phyloP scores from a whole-genome alignment of 2,888 invertebrate species.

The Nymphalis polychloros region DNA sequence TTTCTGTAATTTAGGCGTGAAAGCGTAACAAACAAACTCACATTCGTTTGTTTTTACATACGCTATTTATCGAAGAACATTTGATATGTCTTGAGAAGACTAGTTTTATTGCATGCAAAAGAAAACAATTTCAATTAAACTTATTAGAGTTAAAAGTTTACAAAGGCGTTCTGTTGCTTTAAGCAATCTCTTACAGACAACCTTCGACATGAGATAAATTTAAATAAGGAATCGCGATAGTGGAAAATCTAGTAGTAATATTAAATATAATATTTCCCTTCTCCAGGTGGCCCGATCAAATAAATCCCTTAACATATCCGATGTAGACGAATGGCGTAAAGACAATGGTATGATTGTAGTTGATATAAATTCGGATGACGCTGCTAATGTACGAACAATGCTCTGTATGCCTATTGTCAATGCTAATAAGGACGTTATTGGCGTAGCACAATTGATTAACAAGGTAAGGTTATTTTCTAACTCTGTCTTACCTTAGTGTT shows the following conservation, averaged over 20 bases:
- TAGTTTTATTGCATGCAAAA: too few relatives aligned
- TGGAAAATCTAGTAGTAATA: not conserved
- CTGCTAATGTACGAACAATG: conserved; percentile 88
- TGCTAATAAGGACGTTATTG: conserved; percentile 93
- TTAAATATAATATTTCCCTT: not conserved
- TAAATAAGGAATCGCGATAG: too few relatives aligned
- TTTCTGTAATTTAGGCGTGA: too few relatives aligned
- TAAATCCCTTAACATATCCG: conserved; percentile 94
- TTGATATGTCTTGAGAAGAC: too few relatives aligned
- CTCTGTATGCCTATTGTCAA: conserved; percentile 96
- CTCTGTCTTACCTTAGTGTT: not conserved
- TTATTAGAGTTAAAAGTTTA: too few relatives aligned
- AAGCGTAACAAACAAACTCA: too few relatives aligned
- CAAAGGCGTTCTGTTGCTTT: too few relatives aligned
- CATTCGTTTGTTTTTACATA: too few relatives aligned
- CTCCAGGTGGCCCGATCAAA: conserved; percentile 92
- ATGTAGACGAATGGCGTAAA: conserved; percentile 90
- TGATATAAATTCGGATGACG: conserved; percentile 76
- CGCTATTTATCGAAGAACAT: too few relatives aligned
- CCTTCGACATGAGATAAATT: too few relatives aligned
- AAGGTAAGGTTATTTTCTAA: conserved; percentile 80
- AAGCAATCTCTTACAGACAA: too few relatives aligned
- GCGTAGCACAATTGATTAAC: conserved; percentile 95
- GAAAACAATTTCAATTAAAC: too few relatives aligned
- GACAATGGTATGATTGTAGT: conserved; percentile 82